phyloP scores from a whole-genome alignment of 2,113 vertebrate species.

The Psephotus haematonotus region DNA sequence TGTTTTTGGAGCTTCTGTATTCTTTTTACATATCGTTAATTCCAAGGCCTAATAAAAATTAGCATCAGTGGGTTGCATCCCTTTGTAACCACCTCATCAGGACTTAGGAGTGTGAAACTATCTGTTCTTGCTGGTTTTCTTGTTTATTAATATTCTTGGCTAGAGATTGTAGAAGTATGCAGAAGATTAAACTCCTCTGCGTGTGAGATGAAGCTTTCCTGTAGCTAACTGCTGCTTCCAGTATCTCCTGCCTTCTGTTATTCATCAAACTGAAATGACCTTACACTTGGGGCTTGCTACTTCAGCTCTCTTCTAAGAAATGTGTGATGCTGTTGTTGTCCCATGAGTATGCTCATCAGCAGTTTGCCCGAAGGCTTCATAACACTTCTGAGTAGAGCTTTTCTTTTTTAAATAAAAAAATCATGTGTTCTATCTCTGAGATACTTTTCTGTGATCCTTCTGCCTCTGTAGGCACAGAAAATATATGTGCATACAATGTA shows the following conservation, averaged over 20 bases:
- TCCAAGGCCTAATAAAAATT: neutral
- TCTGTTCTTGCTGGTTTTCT: neutral
- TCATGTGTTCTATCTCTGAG: neutral
- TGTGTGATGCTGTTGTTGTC: neutral
- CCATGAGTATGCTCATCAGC: neutral
- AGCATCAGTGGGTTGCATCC: neutral
- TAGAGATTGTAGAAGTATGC: neutral
- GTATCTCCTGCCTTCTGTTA: neutral
- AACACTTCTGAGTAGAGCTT: neutral
- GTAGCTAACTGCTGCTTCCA: neutral
- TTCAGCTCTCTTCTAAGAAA: neutral
- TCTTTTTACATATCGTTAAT: neutral
- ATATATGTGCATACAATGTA: accelerated
- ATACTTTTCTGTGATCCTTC: neutral
- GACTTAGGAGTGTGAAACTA: neutral
- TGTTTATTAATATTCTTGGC: neutral
- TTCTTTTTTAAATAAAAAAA: neutral
- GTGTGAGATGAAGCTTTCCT: neutral
- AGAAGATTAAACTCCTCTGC: neutral
- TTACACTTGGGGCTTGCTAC: neutral
- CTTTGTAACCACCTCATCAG: neutral
- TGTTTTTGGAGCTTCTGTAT: neutral
- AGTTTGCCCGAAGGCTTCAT: neutral
- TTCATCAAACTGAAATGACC: neutral
- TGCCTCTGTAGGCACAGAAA: neutral